A percentile compares a stretch with the other conserved stretches of the same genome.
Evolutionary conservation across 2,888 invertebrate genomes (phyloP).

Genomic region (Limulus polyphemus): DNA sequence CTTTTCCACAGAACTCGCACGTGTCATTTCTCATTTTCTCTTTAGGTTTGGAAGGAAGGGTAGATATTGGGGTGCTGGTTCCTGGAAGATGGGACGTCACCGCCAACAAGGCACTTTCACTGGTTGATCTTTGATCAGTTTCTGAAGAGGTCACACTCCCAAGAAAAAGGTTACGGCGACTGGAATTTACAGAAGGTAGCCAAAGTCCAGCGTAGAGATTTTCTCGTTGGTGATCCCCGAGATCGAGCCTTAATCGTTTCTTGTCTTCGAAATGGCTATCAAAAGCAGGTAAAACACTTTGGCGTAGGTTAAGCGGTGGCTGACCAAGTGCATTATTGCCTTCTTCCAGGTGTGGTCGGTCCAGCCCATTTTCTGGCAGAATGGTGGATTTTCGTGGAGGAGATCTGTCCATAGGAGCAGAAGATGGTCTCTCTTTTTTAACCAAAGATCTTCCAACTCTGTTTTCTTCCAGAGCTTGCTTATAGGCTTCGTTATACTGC

Average conservation of each 20-base stretch:
- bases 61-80: no score
- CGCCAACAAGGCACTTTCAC: slow-evolving; percentile 31
- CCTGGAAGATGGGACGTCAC: slow-evolving; percentile 22
- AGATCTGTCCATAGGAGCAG: slow-evolving; percentile 4
- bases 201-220: slow-evolving; percentile 53
- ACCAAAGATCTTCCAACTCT: slow-evolving; percentile 13
- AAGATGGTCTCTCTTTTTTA: slow-evolving; percentile 24
- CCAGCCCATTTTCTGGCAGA: slow-evolving; percentile 3
- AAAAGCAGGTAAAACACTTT: slow-evolving; percentile 56
- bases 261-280: slow-evolving; percentile 44
- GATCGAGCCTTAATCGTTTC: slow-evolving; percentile 63
- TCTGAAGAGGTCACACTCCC: slow-evolving; percentile 15
- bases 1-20: slow-evolving; percentile 78
- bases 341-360: slow-evolving; percentile 1
- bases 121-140: slow-evolving; percentile 15
- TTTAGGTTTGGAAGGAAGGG: slow-evolving; percentile 35
- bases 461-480: slow-evolving; percentile 77
- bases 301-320: slow-evolving; percentile 53
- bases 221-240: no score
- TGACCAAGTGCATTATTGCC: slow-evolving; percentile 3
- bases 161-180: slow-evolving; percentile 20
- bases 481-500: slow-evolving; percentile 90
- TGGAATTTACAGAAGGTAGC: slow-evolving; percentile 56
- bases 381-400: no score
- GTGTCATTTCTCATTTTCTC: slow-evolving; percentile 80